These are phyloP conservation scores for Aethina tumida DNA, from an alignment of 1,140 invertebrate species.

Conservation along the genomic window DNA sequence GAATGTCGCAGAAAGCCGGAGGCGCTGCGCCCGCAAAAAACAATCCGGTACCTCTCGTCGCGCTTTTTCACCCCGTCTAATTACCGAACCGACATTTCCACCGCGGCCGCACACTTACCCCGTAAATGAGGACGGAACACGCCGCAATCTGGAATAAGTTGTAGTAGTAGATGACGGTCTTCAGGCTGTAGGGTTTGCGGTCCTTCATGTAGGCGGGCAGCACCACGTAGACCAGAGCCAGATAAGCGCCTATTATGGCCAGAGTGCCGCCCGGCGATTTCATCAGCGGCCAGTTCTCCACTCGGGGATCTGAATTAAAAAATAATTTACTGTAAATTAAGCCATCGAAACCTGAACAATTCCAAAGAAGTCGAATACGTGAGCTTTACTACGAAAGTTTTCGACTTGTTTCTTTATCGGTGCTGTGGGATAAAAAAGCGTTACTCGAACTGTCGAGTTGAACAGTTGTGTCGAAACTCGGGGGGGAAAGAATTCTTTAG, in stretches of 20 bases:
- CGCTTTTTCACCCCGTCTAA: too few species aligned
- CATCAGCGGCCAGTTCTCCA: constrained; percentile 48
- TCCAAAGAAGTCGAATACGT: neutral
- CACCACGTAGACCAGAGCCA: constrained; percentile 49
- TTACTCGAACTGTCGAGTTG: too few species aligned
- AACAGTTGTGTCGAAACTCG: too few species aligned
- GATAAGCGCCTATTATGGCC: constrained; percentile 49
- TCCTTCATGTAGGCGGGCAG: constrained; percentile 57
- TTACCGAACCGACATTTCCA: too few species aligned
- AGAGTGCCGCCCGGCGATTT: constrained; percentile 40
- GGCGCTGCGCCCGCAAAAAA: too few species aligned
- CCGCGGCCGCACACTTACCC: constrained; percentile 25
- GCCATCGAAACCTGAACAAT: neutral
- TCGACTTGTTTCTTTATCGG: neutral
- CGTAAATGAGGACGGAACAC: constrained; percentile 39
- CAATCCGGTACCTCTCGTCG: too few species aligned
- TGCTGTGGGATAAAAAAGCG: too few species aligned
- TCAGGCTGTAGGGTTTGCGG: constrained; percentile 46
- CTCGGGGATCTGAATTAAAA: constrained; percentile 45
- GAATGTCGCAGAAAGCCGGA: too few species aligned
- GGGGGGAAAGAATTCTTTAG: too few species aligned
- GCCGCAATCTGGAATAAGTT: constrained; percentile 47
- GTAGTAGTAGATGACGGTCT: constrained; percentile 45
- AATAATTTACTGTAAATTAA: constrained; percentile 10
- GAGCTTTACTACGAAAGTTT: constrained; percentile 1